Evolutionary conservation across 1,140 invertebrate genomes (phyloP).

Genomic region (Oryctes rhinoceros): DNA sequence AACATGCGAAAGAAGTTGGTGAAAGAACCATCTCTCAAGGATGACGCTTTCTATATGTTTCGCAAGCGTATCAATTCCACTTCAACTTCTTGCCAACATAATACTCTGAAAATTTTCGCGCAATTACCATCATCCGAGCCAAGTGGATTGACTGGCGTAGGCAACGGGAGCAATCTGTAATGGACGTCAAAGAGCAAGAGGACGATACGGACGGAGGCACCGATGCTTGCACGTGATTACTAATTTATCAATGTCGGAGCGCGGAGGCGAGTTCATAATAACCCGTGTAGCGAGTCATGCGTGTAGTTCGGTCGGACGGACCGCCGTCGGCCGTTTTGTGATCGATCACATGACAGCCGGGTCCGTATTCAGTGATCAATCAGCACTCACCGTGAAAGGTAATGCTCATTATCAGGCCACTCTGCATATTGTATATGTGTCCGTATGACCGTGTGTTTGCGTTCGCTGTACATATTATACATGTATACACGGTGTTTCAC

Average conservation of each 20-base stretch:
- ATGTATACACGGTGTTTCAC: background rate
- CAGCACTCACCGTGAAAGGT: conserved; percentile 39
- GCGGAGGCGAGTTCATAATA: conserved; percentile 34
- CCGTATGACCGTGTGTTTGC: conserved; percentile 17
- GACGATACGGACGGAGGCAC: conserved; percentile 13
- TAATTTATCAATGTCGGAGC: conserved; percentile 40
- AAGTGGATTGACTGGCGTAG: background rate
- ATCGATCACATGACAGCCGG: conserved; percentile 35
- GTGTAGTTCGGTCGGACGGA: conserved; percentile 11
- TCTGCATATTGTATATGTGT: background rate
- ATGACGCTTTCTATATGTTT: no score
- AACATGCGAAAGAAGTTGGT: no score
- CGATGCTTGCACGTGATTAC: conserved; percentile 30
- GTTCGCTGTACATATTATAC: background rate
- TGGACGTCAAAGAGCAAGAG: conserved; percentile 12
- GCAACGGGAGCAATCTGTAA: conserved; percentile 17
- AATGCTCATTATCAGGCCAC: conserved; percentile 38
- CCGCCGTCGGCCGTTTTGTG: conserved; percentile 32
- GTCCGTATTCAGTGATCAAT: conserved; percentile 36
- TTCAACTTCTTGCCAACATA: background rate
- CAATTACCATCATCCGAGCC: background rate
- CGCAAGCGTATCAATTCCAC: background rate
- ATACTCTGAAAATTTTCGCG: background rate
- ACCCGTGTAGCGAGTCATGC: background rate
- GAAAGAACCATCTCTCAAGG: no score